phyloP scores from a whole-genome alignment of 2,888 invertebrate species.

The Neocrepidodera transversa region DNA sequence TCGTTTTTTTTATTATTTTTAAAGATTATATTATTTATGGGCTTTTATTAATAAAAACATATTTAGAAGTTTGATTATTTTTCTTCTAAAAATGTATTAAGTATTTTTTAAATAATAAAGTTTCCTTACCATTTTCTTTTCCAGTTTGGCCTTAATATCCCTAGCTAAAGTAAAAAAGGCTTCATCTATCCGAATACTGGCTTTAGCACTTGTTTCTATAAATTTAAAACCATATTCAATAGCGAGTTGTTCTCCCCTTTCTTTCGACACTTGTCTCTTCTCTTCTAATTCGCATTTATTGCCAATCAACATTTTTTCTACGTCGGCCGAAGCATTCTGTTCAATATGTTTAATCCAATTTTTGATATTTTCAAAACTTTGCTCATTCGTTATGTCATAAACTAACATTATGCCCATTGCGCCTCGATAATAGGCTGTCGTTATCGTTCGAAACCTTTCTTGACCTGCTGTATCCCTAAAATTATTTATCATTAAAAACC shows the following conservation, averaged over 20 bases:
- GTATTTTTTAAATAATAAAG: no score
- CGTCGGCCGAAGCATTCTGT: slow-evolving; percentile 98
- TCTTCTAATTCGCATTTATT: slow-evolving; percentile 99
- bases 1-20: slow-evolving; percentile 62
- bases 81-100: no score
- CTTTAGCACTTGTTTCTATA: slow-evolving; percentile 99
- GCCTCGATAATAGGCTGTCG: slow-evolving; percentile 99
- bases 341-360: slow-evolving; percentile 99
- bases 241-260: slow-evolving; percentile 95
- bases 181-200: slow-evolving; percentile 96
- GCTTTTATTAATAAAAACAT: no score
- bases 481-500: slow-evolving; percentile 8
- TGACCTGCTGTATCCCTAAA: slow-evolving; percentile 94
- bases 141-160: slow-evolving; percentile 98
- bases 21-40: no score
- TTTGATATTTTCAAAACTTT: slow-evolving; percentile 98
- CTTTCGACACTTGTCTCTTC: slow-evolving; percentile 94
- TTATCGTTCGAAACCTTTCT: slow-evolving; percentile 98
- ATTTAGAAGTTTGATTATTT: no score
- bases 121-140: slow-evolving; percentile 90
- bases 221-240: slow-evolving; percentile 99
- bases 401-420: slow-evolving; percentile 99
- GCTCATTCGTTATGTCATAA: slow-evolving; percentile 99
- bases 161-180: slow-evolving; percentile 97
- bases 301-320: slow-evolving; percentile 95